These are phyloP conservation scores for Paragorgia papillata DNA, from an alignment of 92 coral and sea anemone genomes.

Conservation along the genomic window DNA sequence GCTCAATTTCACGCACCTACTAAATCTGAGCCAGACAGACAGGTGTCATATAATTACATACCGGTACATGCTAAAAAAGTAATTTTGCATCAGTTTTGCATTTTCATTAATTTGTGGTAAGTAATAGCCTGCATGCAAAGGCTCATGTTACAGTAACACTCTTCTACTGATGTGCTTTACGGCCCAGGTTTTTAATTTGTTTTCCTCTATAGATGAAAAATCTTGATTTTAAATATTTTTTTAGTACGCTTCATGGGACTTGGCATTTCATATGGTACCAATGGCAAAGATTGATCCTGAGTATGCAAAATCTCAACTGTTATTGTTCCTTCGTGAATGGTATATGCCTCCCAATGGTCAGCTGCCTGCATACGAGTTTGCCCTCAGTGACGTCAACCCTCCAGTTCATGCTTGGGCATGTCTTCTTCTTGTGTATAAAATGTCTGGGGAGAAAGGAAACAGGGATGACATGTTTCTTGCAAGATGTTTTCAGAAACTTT, in stretches of 20 bases:
- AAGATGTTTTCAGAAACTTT: conserved; percentile 90
- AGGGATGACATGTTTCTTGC: conserved; percentile 83
- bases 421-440: conserved; percentile 84
- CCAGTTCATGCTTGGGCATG: conserved; percentile 96
- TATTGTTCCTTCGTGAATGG: conserved; percentile 90
- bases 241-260: conserved; percentile 96
- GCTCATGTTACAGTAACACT: too few species aligned
- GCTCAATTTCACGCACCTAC: too few species aligned
- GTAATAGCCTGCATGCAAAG: too few species aligned
- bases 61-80: too few species aligned
- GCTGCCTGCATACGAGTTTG: conserved; percentile 96
- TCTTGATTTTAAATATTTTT: too few species aligned
- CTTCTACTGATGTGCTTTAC: too few species aligned
- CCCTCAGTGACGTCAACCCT: conserved; percentile 95
- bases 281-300: conserved; percentile 90
- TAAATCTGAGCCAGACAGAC: too few species aligned
- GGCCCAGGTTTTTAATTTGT: not conserved
- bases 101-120: not conserved
- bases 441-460: conserved; percentile 81
- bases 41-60: too few species aligned
- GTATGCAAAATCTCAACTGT: conserved; percentile 84
- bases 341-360: conserved; percentile 99
- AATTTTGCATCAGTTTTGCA: too few species aligned
- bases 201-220: too few species aligned
- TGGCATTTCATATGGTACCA: conserved; percentile 98